Conservation (phyloP, 2,888 invertebrate species). For the Rhodophaea formosa region DNA sequence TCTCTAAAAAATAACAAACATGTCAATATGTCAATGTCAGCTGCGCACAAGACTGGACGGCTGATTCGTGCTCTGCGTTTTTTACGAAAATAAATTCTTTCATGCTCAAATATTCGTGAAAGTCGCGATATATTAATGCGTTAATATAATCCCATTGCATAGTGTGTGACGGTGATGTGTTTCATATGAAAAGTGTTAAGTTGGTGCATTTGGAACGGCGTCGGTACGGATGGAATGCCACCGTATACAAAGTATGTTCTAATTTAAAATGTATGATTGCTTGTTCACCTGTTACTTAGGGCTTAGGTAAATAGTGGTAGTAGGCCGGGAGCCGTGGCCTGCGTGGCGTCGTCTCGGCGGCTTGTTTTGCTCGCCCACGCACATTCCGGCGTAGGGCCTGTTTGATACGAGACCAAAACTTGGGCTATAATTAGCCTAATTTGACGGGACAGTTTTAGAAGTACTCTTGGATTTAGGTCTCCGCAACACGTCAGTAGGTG, state of each 20-base stretch:
- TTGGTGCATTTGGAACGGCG: conserved; percentile 37
- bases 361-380: conserved; percentile 39
- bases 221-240: conserved; percentile 61
- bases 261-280: conserved; percentile 12
- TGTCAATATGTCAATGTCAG: conserved; percentile 30
- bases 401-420: conserved; percentile 24
- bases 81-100: conserved; percentile 26
- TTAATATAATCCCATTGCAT: conserved; percentile 16
- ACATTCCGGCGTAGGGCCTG: conserved; percentile 23
- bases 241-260: conserved; percentile 51
- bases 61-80: conserved; percentile 12
- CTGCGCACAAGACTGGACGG: conserved; percentile 23
- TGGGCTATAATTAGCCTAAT: conserved; percentile 31
- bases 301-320: conserved; percentile 1
- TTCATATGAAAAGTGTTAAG: conserved; percentile 38
- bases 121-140: conserved; percentile 20
- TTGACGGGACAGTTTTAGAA: conserved; percentile 11
- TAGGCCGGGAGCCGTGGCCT: not conserved
- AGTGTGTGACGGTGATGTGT: conserved; percentile 33
- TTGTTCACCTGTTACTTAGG: conserved; percentile 4
- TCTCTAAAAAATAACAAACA: conserved; percentile 9
- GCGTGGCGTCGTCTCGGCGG: conserved; percentile 16
- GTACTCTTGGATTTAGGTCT: not conserved
- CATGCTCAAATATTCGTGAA: conserved; percentile 26
- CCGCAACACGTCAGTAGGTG: not conserved